A percentile compares a stretch with the other conserved stretches of the same genome.
Conservation (phyloP, 1,140 invertebrate genomes). For the Yoshiicerus persimilis region DNA sequence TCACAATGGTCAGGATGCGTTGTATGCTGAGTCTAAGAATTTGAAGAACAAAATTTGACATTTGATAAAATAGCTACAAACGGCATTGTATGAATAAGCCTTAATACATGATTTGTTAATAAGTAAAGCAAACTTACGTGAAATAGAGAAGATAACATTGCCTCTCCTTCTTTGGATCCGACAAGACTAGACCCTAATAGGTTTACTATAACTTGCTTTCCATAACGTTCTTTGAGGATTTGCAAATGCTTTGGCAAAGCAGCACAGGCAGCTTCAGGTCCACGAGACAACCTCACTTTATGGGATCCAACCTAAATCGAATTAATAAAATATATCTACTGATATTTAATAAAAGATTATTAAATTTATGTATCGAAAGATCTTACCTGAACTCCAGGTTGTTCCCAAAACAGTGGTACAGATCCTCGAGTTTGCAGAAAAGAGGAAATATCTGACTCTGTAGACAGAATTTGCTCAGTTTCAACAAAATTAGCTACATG, state of each 20-base stretch:
- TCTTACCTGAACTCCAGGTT: conserved; percentile 89
- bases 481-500: conserved; percentile 99
- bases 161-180: conserved; percentile 95
- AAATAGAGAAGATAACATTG: conserved; percentile 91
- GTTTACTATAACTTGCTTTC: conserved; percentile 88
- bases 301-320: conserved; percentile 86
- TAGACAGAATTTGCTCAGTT: conserved; percentile 93
- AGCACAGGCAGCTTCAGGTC: conserved; percentile 86
- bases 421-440: conserved; percentile 91
- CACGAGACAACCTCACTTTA: conserved; percentile 94
- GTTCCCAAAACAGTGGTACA: conserved; percentile 98
- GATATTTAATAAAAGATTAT: background rate
- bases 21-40: conserved; percentile 75
- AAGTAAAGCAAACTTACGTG: conserved; percentile 59
- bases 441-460: conserved; percentile 82
- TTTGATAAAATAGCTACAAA: too few species aligned
- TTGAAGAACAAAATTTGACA: conserved; percentile 27
- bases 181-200: conserved; percentile 82
- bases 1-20: conserved; percentile 70
- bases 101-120: background rate
- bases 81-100: background rate
- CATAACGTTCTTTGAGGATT: conserved; percentile 86
- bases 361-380: too few species aligned
- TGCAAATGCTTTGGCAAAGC: conserved; percentile 90
- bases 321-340: background rate